Evolutionary conservation across 1,140 invertebrate species (phyloP).

Genomic region (Heterodera schachtii): DNA sequence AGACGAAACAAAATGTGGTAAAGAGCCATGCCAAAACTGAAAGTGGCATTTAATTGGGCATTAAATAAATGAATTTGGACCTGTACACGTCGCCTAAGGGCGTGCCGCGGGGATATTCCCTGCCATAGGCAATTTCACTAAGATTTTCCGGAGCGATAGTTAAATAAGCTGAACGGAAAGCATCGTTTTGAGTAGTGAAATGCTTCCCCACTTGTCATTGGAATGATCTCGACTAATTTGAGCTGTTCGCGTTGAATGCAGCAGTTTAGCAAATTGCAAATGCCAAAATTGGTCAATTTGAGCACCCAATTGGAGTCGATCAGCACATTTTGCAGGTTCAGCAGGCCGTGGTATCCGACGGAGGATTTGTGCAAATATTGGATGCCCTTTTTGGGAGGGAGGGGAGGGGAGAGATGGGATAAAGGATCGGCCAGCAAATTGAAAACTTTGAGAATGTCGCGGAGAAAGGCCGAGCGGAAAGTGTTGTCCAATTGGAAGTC

Average conservation of each 20-base stretch:
- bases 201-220: slow-evolving; percentile 28
- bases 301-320: slow-evolving; percentile 64
- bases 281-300: slow-evolving; percentile 61
- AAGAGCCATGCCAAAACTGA: slow-evolving; percentile 44
- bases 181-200: background rate
- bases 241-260: slow-evolving; percentile 43
- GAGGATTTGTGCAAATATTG: slow-evolving; percentile 58
- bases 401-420: background rate
- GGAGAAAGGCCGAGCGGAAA: slow-evolving; percentile 45
- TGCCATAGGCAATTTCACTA: slow-evolving; percentile 40
- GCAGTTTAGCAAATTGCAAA: slow-evolving; percentile 51
- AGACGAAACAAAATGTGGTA: slow-evolving; percentile 55
- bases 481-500: slow-evolving; percentile 60
- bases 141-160: slow-evolving; percentile 57
- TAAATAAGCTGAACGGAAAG: slow-evolving; percentile 41
- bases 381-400: slow-evolving; percentile 40
- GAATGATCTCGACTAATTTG: slow-evolving; percentile 51
- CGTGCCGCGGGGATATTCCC: slow-evolving; percentile 48
- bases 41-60: background rate
- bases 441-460: slow-evolving; percentile 44
- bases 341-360: slow-evolving; percentile 58
- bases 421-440: background rate
- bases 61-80: background rate
- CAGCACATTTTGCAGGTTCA: slow-evolving; percentile 54
- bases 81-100: slow-evolving; percentile 55